A percentile compares a stretch with the other conserved stretches of the same genome.
phyloP scores from a whole-genome alignment of 2,888 invertebrate species.

The Pediacus dermestoides region DNA sequence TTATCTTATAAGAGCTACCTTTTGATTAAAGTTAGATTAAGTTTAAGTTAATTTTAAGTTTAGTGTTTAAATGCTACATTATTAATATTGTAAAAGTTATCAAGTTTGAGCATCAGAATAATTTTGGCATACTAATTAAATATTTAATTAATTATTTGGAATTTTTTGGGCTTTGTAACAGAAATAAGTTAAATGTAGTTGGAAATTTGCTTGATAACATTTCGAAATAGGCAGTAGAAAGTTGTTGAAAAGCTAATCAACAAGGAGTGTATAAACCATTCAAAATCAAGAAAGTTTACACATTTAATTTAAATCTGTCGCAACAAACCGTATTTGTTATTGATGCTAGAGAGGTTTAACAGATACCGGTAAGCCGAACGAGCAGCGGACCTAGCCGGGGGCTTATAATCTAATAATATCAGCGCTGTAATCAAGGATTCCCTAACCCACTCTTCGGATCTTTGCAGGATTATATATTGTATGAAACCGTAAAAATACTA shows the following conservation, averaged over 20 bases:
- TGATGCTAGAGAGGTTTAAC: constrained; percentile 23
- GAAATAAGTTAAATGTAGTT: neutral
- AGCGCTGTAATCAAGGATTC: constrained; percentile 43
- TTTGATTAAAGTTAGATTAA: neutral
- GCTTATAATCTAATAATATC: constrained; percentile 45
- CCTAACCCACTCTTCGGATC: constrained; percentile 27
- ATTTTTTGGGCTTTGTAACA: neutral
- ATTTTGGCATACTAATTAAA: neutral
- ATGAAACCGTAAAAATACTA: constrained; percentile 35
- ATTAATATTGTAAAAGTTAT: neutral
- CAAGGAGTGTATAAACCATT: constrained; percentile 24
- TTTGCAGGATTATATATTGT: constrained; percentile 35
- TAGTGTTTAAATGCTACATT: neutral
- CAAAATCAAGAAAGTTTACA: constrained; percentile 29
- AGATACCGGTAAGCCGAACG: constrained; percentile 27
- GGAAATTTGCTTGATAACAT: neutral
- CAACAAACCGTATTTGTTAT: constrained; percentile 22
- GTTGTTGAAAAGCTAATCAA: constrained; percentile 29
- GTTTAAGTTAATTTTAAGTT: neutral
- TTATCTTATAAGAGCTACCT: too few species aligned
- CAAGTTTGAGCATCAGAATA: neutral
- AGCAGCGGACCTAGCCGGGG: constrained; percentile 27
- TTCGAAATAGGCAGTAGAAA: constrained; percentile 7
- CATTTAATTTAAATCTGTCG: constrained; percentile 24
- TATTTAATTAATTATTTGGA: neutral